phyloP scores from a whole-genome alignment of 1,140 invertebrate genomes.

The Capitella teleta region DNA sequence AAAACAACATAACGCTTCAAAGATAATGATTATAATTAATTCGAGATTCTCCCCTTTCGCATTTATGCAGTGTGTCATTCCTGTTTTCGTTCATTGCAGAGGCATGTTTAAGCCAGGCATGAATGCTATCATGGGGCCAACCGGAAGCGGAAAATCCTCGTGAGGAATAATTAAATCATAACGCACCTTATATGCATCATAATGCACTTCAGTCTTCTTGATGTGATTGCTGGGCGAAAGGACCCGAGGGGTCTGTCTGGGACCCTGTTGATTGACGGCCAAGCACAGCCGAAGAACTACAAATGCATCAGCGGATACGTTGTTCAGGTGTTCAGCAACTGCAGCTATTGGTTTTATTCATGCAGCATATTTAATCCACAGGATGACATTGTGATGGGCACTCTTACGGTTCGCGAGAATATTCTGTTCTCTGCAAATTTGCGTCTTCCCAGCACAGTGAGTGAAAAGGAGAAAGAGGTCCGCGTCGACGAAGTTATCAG shows the following conservation, averaged over 20 bases:
- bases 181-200: background rate
- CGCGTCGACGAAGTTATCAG: conserved; percentile 76
- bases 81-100: conserved; percentile 18
- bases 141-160: conserved; percentile 42
- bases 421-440: conserved; percentile 36
- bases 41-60: no score
- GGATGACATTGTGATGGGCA: conserved; percentile 20
- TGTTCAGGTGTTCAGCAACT: conserved; percentile 35
- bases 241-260: conserved; percentile 29
- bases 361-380: no score
- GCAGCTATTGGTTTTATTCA: no score
- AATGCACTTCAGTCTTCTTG: conserved; percentile 29
- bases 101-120: conserved; percentile 37
- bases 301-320: conserved; percentile 42
- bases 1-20: no score
- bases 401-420: conserved; percentile 26
- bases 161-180: conserved; percentile 20
- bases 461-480: conserved; percentile 18
- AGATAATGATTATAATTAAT: no score
- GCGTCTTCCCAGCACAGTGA: conserved; percentile 20
- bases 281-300: conserved; percentile 35
- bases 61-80: no score
- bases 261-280: conserved; percentile 34
- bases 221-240: conserved; percentile 40
- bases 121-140: conserved; percentile 42